A percentile compares a stretch with the other conserved stretches of the same genome.
These are phyloP conservation scores for Coleophora flavipennella DNA, from an alignment of 2,888 invertebrate genomes.

Conservation along the genomic window DNA sequence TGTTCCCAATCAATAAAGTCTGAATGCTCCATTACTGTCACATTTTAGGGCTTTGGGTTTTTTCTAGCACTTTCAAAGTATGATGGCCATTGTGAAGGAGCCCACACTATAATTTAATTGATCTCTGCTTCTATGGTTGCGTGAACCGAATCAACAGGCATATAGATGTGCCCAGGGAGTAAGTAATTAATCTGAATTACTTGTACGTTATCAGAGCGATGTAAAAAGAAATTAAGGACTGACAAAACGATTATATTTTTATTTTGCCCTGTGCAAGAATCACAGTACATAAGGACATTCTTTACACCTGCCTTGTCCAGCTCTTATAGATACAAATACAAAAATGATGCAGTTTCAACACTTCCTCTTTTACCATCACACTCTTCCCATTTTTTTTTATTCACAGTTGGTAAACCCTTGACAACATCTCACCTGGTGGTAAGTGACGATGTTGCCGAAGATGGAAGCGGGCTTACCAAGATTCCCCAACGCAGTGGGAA, in stretches of 20 bases:
- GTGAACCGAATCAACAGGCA: slow-evolving; percentile 12
- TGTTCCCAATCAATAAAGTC: slow-evolving; percentile 10
- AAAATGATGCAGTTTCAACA: slow-evolving; percentile 22
- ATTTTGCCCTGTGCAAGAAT: slow-evolving; percentile 16
- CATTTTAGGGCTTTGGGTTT: slow-evolving; percentile 12
- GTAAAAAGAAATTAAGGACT: too few relatives aligned
- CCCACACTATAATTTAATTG: too few relatives aligned
- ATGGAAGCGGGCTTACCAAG: too few relatives aligned
- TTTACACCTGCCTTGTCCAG: slow-evolving; percentile 15
- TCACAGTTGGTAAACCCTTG: too few relatives aligned
- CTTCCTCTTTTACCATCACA: slow-evolving; percentile 24
- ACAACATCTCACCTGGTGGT: too few relatives aligned
- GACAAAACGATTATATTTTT: slow-evolving; percentile 15
- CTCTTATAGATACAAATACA: slow-evolving; percentile 13
- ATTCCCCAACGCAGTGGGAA: too few relatives aligned
- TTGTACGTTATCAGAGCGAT: too few relatives aligned
- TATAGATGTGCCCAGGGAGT: slow-evolving; percentile 24
- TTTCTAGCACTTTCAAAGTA: slow-evolving; percentile 6
- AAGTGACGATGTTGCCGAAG: too few relatives aligned
- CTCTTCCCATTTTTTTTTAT: too few relatives aligned
- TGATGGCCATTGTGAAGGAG: slow-evolving; percentile 10
- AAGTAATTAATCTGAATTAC: slow-evolving; percentile 25
- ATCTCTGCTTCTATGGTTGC: too few relatives aligned
- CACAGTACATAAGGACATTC: slow-evolving; percentile 14
- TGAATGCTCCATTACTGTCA: too few relatives aligned